Base-by-base conservation (phyloP, 2,113 vertebrate species). In the Scophthalmus maximus region DNA sequence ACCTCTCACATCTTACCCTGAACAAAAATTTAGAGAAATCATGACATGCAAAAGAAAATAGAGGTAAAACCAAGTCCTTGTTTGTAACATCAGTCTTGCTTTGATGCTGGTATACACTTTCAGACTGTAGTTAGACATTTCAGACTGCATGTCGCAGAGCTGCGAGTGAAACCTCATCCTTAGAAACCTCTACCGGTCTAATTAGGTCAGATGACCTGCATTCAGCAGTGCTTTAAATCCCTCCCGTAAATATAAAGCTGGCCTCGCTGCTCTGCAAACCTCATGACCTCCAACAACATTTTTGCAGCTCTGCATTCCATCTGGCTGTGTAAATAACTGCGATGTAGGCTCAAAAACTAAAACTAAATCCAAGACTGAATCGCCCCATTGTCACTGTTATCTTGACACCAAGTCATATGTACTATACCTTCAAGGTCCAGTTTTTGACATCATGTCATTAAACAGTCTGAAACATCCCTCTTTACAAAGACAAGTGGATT, bases 141-240 rank as follows among this genome's bases (percentile, higher is more conserved):
- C 15, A 62, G 57, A 47, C 38, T 67, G 61, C 56, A 53, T 9
- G 25, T 29, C 56, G 42, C 49, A 44, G 64, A 60, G 65, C 78
- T 30, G 32, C 2, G 6, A 70, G 83, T 87, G 88, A 88, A 90
- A 91, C 75, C 38, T 85, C 76, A 90, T 87, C 75, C 77, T 58
- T 67, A 72, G 78, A 68, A 75, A 75, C 74, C 58, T 52, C 72
- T 60, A 66, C 56, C 34, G 61, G 79, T 57, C 85, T 82, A 91
- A 91, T 86, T 78, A 89, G 92, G 89, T 91, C 89, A 92, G 79
- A 86, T 83, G 88, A 87, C 86, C 92, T 68, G 73, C 81, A 78
- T 90, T 86, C 81, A 78, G 68, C 76, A 74, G 69, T 36, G 64
- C 72, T 88, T 90, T 79, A 88, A 91, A 83, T 84, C 83, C 79